phyloP scores from a whole-genome alignment of 2,113 vertebrate species.

The Onychostruthus taczanowskii region DNA sequence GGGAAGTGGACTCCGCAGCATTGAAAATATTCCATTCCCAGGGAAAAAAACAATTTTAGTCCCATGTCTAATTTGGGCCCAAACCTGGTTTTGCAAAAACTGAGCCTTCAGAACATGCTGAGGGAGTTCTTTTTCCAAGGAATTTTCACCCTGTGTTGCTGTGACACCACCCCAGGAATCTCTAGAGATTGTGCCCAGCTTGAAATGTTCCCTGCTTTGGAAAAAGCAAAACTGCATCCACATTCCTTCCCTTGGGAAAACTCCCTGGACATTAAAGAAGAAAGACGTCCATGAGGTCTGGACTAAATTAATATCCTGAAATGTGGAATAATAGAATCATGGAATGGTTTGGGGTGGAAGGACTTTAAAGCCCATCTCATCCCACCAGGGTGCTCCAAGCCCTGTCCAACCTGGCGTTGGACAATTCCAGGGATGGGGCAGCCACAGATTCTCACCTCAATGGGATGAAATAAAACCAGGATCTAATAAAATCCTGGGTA shows the following conservation, averaged over 20 bases:
- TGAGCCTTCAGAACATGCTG: background rate
- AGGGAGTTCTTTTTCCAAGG: background rate
- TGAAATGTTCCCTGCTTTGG: background rate
- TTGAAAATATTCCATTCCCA: background rate
- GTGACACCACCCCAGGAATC: rapidly evolving
- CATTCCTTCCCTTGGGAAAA: background rate
- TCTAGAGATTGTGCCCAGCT: background rate
- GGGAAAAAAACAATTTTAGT: background rate
- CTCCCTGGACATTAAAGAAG: background rate
- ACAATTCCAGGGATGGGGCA: background rate
- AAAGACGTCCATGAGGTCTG: background rate
- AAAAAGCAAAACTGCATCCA: background rate
- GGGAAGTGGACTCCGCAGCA: background rate
- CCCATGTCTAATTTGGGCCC: too few relatives aligned
- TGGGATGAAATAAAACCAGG: background rate
- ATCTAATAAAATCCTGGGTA: background rate
- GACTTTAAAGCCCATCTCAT: background rate
- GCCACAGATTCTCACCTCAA: background rate
- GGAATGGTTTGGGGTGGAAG: background rate
- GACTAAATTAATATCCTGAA: background rate
- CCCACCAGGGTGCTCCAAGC: background rate
- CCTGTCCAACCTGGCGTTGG: background rate
- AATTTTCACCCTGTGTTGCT: background rate
- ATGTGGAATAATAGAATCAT: background rate
- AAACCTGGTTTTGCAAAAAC: background rate